Base-by-base conservation (phyloP, 2,113 vertebrate species). In the Ginglymostoma cirratum region DNA sequence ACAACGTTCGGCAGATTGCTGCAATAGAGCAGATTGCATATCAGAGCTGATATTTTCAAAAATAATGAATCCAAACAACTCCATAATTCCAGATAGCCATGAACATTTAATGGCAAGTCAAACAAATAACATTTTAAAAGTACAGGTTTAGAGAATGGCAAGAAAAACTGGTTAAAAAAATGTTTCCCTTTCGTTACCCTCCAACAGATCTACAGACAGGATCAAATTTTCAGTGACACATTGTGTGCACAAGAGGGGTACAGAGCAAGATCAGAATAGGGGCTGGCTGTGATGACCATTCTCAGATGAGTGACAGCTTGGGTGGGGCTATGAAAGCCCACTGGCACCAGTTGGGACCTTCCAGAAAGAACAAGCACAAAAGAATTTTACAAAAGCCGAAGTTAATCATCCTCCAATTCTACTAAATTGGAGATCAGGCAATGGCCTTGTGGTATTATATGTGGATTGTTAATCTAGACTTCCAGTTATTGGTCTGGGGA, bases 1-100 rank as follows among this genome's bases (percentile, higher is more conserved):
- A 67, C 99, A 99, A 96, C 99, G 99, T 97, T 99, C 99, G 0
- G 99, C 99, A n/a, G 99, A 99, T 98, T 99, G 99, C 99, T 99
- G 95, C 14, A 42, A 95, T 78, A 55, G 7, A 96, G 96, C 10
- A 97, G 34, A 67, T n/a, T 5, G 55, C 30, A 19, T 92, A n/a
- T 92, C 55, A 94, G 66, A 94, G 24, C 67, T 70, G 66, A 70
- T 10, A 61, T 10, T 76, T 72, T 34, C 42, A 42, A 76, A 24
- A 34, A 19, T 48, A 72, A 45, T 72, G 0, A 34, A 72, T 52
- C 69, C 69, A 95, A 52, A 52, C 23, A 34, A 12, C 27, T 95
- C 67, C 8, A 34, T 95, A 19, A 95, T 38, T 72, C 94, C 52
- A 42, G 12, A n/a, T 24, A 17, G 61, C 61, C 55, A 30, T 94